A percentile compares a stretch with the other conserved stretches of the same genome.
These are phyloP conservation scores for Coturnix japonica DNA, from an alignment of 2,113 vertebrate genomes.

Conservation along the genomic window DNA sequence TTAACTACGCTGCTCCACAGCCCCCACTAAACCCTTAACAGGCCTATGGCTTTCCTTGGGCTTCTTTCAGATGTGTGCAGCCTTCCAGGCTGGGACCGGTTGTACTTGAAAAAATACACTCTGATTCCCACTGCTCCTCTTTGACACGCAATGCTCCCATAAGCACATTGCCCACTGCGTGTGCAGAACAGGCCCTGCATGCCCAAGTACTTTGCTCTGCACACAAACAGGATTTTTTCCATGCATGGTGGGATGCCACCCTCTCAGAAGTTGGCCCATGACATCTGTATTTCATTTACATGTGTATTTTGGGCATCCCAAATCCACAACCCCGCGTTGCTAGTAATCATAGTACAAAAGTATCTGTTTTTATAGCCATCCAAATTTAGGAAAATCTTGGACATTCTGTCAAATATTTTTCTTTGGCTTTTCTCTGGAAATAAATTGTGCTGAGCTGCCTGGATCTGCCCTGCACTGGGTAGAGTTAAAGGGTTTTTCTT, in stretches of 20 bases:
- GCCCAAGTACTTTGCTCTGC: neutral
- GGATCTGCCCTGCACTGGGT: neutral
- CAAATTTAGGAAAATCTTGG: conserved; percentile 63
- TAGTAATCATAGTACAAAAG: conserved; percentile 41
- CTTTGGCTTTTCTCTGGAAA: conserved; percentile 63
- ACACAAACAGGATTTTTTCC: conserved; percentile 5
- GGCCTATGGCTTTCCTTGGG: neutral
- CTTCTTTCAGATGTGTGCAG: neutral
- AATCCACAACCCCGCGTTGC: conserved; percentile 7
- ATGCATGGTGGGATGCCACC: neutral
- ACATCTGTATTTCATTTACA: neutral
- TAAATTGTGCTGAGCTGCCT: conserved; percentile 61
- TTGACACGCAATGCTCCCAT: neutral
- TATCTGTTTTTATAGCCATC: conserved; percentile 46
- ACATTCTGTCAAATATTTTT: conserved; percentile 60
- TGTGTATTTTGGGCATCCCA: neutral
- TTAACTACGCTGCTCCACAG: neutral
- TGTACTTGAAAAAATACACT: neutral
- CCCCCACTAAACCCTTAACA: neutral
- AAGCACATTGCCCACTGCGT: neutral
- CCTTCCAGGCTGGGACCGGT: neutral
- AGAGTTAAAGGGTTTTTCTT: conserved; percentile 12
- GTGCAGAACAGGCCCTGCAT: neutral
- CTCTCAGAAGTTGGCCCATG: neutral
- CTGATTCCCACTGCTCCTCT: neutral